Percentiles rank a stretch among this genome's conserved stretches.
These are phyloP conservation scores for Montipora capitata DNA, from an alignment of 92 coral and sea anemone genomes.

Conservation along the genomic window DNA sequence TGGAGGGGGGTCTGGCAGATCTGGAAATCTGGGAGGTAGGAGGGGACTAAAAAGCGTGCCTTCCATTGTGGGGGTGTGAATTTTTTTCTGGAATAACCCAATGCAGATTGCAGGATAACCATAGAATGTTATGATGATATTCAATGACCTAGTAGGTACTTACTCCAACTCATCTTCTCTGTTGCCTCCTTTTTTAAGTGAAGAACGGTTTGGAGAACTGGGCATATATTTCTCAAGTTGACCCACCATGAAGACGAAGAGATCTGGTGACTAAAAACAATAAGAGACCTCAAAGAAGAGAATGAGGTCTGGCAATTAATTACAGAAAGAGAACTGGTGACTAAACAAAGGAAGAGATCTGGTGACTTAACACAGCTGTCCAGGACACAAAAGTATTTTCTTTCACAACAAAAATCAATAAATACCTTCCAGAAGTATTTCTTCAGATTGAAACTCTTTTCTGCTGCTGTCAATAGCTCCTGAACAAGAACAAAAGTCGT, in stretches of 20 bases:
- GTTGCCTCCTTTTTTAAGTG: conserved; percentile 73
- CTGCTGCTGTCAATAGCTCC: conserved; percentile 92
- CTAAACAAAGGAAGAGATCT: too few species aligned
- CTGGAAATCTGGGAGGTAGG: too few species aligned
- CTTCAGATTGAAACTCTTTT: conserved; percentile 88
- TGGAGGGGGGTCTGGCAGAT: too few species aligned
- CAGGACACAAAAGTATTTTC: too few species aligned
- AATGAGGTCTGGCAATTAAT: background rate
- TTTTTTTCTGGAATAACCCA: too few species aligned
- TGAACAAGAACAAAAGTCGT: conserved; percentile 89
- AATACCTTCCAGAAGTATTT: conserved; percentile 97
- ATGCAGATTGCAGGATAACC: too few species aligned
- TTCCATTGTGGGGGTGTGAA: too few species aligned
- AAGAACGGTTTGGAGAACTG: conserved; percentile 63
- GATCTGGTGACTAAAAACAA: conserved; percentile 87
- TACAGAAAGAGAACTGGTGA: background rate
- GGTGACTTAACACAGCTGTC: too few species aligned
- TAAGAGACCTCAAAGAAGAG: background rate
- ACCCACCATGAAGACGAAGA: conserved; percentile 87
- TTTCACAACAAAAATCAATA: too few species aligned
- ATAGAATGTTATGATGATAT: background rate
- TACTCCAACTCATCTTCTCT: conserved; percentile 98
- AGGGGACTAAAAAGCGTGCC: too few species aligned
- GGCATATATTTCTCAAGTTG: conserved; percentile 80
- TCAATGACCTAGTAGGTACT: conserved; percentile 19